Percentiles rank a stretch among this genome's conserved stretches.
Conservation (phyloP, 2,888 invertebrate genomes). For the Acronicta aceris region DNA sequence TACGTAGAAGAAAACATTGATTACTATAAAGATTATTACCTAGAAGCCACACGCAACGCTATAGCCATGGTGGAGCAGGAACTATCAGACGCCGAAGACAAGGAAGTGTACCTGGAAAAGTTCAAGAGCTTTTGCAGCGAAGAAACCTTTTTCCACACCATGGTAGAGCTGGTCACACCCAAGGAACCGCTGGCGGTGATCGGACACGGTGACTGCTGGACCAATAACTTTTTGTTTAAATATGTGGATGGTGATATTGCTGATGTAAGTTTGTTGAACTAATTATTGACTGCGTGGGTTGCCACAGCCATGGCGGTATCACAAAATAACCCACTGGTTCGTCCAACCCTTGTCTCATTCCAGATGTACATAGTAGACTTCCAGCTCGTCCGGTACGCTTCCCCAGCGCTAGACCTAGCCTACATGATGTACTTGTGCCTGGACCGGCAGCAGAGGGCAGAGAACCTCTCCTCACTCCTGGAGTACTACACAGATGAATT, state of each 20-base stretch:
- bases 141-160: conserved; percentile 91
- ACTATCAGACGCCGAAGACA: conserved; percentile 74
- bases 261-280: conserved; percentile 75
- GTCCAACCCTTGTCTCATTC: conserved; percentile 22
- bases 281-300: no score
- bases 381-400: conserved; percentile 92
- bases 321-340: no score
- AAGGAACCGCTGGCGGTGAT: conserved; percentile 91
- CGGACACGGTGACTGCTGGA: conserved; percentile 94
- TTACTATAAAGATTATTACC: conserved; percentile 92
- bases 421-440: conserved; percentile 92
- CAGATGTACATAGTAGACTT: conserved; percentile 93
- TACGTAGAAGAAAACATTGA: conserved; percentile 91
- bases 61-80: conserved; percentile 90
- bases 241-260: conserved; percentile 87
- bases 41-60: conserved; percentile 90
- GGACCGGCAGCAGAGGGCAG: conserved; percentile 89
- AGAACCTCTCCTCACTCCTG: conserved; percentile 89
- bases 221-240: conserved; percentile 92
- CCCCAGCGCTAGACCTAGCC: conserved; percentile 91
- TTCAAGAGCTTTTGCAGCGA: conserved; percentile 90
- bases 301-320: no score
- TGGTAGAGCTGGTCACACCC: conserved; percentile 90
- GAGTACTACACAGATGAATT: conserved; percentile 90
- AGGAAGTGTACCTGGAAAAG: conserved; percentile 88